Percentiles rank a stretch among this genome's conserved stretches.
phyloP scores from a whole-genome alignment of 2,888 invertebrate species.

The Pilophorus perplexus region DNA sequence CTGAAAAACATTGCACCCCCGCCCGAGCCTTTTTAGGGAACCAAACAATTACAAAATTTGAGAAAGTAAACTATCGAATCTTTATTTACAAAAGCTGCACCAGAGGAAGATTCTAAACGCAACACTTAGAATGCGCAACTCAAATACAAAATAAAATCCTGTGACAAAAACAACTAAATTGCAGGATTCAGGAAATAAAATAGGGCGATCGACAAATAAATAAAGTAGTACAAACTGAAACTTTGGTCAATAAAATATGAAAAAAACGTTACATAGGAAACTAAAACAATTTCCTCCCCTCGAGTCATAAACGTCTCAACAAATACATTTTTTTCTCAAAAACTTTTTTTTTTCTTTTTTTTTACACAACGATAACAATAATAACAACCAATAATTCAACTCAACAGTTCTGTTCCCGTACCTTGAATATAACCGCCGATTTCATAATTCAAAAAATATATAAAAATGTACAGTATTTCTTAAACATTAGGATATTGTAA shows the following conservation, averaged over 20 bases:
- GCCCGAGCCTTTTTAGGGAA: too few relatives aligned
- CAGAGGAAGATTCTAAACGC: not conserved
- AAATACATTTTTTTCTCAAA: not conserved
- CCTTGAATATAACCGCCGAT: not conserved
- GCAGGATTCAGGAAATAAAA: not conserved
- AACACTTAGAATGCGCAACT: too few relatives aligned
- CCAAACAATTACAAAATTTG: too few relatives aligned
- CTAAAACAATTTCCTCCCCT: slow-evolving; percentile 1
- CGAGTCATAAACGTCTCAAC: not conserved
- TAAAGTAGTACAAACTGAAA: slow-evolving; percentile 9
- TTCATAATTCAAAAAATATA: slow-evolving; percentile 10
- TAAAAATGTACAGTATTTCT: not conserved
- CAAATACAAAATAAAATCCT: slow-evolving; percentile 15
- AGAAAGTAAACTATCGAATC: slow-evolving; percentile 12
- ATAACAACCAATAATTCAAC: slow-evolving; percentile 12
- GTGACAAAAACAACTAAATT: too few relatives aligned
- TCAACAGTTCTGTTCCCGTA: slow-evolving; percentile 7
- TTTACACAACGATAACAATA: slow-evolving; percentile 13
- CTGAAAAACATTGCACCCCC: too few relatives aligned
- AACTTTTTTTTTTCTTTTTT: not conserved
- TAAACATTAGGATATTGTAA: not conserved
- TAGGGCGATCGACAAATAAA: slow-evolving; percentile 1
- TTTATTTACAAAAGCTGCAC: slow-evolving; percentile 16
- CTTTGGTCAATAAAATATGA: slow-evolving; percentile 5
- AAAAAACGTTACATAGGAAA: not conserved